Percentiles rank a stretch among this genome's conserved stretches.
phyloP scores from a whole-genome alignment of 2,113 vertebrate genomes.

The Indicator maculatus region DNA sequence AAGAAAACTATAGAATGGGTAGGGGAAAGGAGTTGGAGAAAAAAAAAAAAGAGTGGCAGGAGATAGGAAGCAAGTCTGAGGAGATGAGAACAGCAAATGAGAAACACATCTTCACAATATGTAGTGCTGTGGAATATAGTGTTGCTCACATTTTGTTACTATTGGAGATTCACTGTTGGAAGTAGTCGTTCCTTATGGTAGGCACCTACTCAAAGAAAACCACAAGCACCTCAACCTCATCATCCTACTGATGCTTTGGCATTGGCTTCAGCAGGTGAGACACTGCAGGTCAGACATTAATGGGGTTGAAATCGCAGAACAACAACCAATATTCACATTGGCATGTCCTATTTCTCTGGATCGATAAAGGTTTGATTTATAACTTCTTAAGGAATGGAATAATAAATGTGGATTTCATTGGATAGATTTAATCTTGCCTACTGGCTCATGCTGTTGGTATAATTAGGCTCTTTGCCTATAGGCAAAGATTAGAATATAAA shows the following conservation, averaged over 20 bases:
- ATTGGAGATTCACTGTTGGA: background rate
- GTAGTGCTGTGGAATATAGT: background rate
- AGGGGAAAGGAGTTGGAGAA: background rate
- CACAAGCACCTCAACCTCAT: background rate
- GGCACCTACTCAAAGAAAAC: background rate
- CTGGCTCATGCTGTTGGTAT: background rate
- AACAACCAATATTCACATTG: background rate
- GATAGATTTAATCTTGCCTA: background rate
- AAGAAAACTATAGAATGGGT: background rate
- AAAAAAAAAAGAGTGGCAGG: background rate
- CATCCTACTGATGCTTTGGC: background rate
- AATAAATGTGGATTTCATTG: background rate
- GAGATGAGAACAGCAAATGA: background rate
- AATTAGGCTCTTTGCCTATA: background rate
- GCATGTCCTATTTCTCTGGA: background rate
- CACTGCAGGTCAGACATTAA: background rate
- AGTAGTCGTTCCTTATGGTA: background rate
- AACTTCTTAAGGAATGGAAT: background rate
- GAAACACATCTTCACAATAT: background rate
- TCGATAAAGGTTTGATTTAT: background rate
- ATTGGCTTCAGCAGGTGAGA: background rate
- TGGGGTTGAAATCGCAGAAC: background rate
- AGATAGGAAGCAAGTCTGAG: background rate
- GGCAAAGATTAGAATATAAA: background rate
- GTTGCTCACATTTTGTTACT: background rate